phyloP scores from a whole-genome alignment of 2,797 vertebrate genomes.

The Enteromius radiatus region DNA sequence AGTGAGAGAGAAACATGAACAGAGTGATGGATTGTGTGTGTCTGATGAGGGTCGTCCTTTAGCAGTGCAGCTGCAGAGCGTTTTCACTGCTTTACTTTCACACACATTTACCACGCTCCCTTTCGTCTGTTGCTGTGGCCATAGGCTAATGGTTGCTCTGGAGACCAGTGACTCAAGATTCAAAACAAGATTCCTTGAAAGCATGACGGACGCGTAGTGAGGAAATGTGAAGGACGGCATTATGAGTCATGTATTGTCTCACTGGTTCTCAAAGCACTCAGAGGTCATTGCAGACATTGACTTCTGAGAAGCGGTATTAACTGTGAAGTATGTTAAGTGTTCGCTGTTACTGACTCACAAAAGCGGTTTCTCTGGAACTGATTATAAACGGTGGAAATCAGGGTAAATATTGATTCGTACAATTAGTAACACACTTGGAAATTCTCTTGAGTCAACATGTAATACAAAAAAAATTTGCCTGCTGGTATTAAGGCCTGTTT shows the following conservation, averaged over 20 bases:
- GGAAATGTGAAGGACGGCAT: slow-evolving; percentile 24
- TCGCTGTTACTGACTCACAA: not conserved
- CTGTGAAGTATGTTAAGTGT: slow-evolving; percentile 1
- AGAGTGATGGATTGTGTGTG: slow-evolving; percentile 33
- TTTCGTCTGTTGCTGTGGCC: slow-evolving; percentile 57
- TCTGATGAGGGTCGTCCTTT: slow-evolving; percentile 15
- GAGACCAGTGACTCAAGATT: slow-evolving; percentile 53
- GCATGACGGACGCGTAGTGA: slow-evolving; percentile 3
- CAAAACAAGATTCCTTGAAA: slow-evolving; percentile 42
- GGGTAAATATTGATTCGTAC: not conserved
- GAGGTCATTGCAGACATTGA: not conserved
- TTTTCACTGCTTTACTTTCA: not conserved
- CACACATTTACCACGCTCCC: slow-evolving; percentile 42
- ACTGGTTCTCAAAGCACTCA: not conserved
- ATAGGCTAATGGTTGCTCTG: slow-evolving; percentile 55
- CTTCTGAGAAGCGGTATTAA: slow-evolving; percentile 10
- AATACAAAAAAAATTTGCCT: not conserved
- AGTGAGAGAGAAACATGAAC: slow-evolving; percentile 7
- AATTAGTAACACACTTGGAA: not conserved
- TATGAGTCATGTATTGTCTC: slow-evolving; percentile 32
- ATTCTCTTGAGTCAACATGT: not conserved
- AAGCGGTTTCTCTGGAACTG: not conserved
- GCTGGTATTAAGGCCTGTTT: not conserved
- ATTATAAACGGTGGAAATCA: not conserved
- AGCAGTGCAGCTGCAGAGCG: slow-evolving; percentile 61